Evolutionary conservation across 2,888 invertebrate genomes (phyloP), one percentile per base, ranked within the genome.

Genomic region (Lutraria lutraria): DNA sequence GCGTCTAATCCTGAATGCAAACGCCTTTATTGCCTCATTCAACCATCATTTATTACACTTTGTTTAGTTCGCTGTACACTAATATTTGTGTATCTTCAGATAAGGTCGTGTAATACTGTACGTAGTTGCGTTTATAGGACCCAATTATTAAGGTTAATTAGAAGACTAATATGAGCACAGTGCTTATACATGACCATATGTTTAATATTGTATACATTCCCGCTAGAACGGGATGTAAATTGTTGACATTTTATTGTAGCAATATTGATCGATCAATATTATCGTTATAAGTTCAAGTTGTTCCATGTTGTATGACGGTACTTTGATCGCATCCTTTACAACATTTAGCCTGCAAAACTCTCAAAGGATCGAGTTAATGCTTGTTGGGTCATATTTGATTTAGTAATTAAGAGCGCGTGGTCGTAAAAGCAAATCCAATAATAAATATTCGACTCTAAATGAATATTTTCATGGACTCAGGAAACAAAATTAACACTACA

Each of bases 51-150:
- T 85, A 85, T 85, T 80, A 85, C 80, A 54, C 76, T 56, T 29
- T 53, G 54, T 53, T 34, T 81, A 43, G 80, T 85, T 80, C n/a
- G 56, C n/a, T 31, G 60, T 79, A 60, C 79, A 54, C 56, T 54
- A 85, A 85, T 80, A 85, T 85, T 79, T 80, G 80, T 79, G 8
- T 79, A 85, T 43, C 31, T 54, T 72, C 54, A 60, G 85, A 85
- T 85, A 85, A 80, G 43, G 12, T 29, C 3, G 81, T 31, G 25
- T 76, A 6, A 34, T 76, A 16, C 31, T 34, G 76, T 31, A 31
- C 16, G 76, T 76, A 76, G 76, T 76, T 31, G 34, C 76, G 31
- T 76, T 34, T 76, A 34, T 76, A 34, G 16, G 31, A 31, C 3
- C 15, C 76, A 76, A 76, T 76, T 76, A 76, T 31, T 34, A 31